A percentile compares a stretch with the other conserved stretches of the same genome.
These are phyloP conservation scores for Euglossa dilemma DNA, from an alignment of 1,140 invertebrate genomes.

Conservation along the genomic window DNA sequence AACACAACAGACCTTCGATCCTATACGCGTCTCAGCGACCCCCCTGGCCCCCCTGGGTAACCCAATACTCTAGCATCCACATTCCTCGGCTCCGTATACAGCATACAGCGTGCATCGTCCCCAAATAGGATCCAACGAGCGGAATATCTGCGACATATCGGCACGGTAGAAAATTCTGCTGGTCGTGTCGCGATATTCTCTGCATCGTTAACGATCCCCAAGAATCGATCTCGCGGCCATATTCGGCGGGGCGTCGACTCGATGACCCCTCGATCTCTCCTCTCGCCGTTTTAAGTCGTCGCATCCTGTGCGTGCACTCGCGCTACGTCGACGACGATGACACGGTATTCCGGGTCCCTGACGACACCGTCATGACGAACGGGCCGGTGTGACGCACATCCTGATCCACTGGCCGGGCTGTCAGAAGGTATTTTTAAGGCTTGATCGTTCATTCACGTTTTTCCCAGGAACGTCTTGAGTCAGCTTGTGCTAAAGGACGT, in stretches of 20 bases:
- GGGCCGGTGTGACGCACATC: slow-evolving; percentile 51
- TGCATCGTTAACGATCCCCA: slow-evolving; percentile 16
- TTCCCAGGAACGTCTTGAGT: slow-evolving; percentile 55
- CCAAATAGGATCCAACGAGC: neutral
- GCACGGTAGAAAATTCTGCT: neutral
- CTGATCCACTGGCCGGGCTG: neutral
- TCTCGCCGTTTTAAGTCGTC: neutral
- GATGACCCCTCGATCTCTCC: neutral
- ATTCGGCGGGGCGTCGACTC: slow-evolving; percentile 10
- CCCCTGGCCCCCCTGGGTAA: no score
- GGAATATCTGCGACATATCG: slow-evolving; percentile 6
- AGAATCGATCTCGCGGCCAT: neutral
- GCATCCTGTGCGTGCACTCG: neutral
- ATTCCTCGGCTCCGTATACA: neutral
- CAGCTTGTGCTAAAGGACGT: slow-evolving; percentile 34
- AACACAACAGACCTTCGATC: neutral
- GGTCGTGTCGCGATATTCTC: neutral
- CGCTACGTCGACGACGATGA: neutral
- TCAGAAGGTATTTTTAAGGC: slow-evolving; percentile 56
- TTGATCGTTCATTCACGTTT: slow-evolving; percentile 52
- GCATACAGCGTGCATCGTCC: neutral
- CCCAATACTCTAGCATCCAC: no score
- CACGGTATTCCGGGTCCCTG: slow-evolving; percentile 51
- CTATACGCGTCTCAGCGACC: no score
- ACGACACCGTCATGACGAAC: slow-evolving; percentile 44